These are phyloP conservation scores for Pristionchus exspectatus DNA, from an alignment of 2,888 invertebrate genomes.

Conservation along the genomic window DNA sequence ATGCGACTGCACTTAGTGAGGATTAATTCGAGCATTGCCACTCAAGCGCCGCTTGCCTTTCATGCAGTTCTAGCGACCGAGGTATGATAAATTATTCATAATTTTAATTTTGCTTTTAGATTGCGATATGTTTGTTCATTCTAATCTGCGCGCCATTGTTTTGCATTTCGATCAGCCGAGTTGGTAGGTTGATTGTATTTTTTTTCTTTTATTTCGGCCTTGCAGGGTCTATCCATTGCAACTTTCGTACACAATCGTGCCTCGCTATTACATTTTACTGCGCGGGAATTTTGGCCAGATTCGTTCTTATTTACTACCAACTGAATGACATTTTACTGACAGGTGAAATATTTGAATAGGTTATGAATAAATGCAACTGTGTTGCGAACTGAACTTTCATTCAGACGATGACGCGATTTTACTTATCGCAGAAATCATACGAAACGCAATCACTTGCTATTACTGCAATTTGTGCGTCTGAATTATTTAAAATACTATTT, in stretches of 20 bases:
- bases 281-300: background rate
- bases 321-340: background rate
- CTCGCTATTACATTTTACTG: background rate
- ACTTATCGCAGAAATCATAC: background rate
- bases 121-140: background rate
- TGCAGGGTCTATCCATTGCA: background rate
- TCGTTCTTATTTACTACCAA: conserved; percentile 27
- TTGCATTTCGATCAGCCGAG: background rate
- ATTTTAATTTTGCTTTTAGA: background rate
- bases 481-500: background rate
- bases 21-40: background rate
- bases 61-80: background rate
- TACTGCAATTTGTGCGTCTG: background rate
- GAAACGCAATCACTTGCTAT: background rate
- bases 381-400: background rate
- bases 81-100: background rate
- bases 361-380: background rate
- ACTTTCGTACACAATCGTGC: background rate
- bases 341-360: background rate
- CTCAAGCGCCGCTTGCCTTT: background rate
- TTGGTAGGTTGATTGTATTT: background rate
- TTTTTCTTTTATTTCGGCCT: background rate
- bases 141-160: background rate
- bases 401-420: background rate
- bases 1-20: background rate